Conservation (phyloP, 2,888 invertebrate species). For the Saturnia pavonia region DNA sequence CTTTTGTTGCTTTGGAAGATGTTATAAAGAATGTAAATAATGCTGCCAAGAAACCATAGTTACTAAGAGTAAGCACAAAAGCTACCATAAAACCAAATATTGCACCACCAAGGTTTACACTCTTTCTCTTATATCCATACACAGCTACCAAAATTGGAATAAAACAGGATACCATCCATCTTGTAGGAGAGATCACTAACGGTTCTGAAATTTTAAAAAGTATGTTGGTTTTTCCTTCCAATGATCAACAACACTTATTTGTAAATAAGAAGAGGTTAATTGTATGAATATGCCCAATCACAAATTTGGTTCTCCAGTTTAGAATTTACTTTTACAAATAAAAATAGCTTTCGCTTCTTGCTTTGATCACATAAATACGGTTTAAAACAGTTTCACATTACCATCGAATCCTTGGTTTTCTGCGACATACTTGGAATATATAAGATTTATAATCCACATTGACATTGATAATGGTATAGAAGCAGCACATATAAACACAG, state of each 20-base stretch:
- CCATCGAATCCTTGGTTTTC: slow-evolving; percentile 80
- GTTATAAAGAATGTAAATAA: slow-evolving; percentile 90
- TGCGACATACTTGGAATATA: slow-evolving; percentile 82
- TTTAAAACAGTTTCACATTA: slow-evolving; percentile 40
- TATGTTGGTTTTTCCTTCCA: not conserved
- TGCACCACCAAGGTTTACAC: slow-evolving; percentile 87
- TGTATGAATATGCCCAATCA: too few relatives aligned
- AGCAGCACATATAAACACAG: slow-evolving; percentile 84
- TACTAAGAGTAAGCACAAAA: slow-evolving; percentile 89
- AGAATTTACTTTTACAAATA: too few relatives aligned
- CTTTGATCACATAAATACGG: not conserved
- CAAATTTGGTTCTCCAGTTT: too few relatives aligned
- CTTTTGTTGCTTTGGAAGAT: slow-evolving; percentile 91
- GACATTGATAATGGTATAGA: slow-evolving; percentile 89
- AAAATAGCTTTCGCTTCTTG: too few relatives aligned
- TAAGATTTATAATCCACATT: slow-evolving; percentile 87
- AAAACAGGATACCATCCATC: slow-evolving; percentile 85
- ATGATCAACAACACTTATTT: too few relatives aligned
- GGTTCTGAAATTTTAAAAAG: slow-evolving; percentile 70
- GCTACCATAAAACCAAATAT: slow-evolving; percentile 87
- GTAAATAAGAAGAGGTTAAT: too few relatives aligned
- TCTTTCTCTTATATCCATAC: slow-evolving; percentile 86
- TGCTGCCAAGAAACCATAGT: slow-evolving; percentile 87
- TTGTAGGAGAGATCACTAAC: slow-evolving; percentile 82
- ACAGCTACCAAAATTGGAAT: slow-evolving; percentile 85